Percentiles rank a stretch among this genome's conserved stretches.
These are phyloP conservation scores for Cotesia chilonis DNA, from an alignment of 1,140 invertebrate genomes.

Conservation along the genomic window DNA sequence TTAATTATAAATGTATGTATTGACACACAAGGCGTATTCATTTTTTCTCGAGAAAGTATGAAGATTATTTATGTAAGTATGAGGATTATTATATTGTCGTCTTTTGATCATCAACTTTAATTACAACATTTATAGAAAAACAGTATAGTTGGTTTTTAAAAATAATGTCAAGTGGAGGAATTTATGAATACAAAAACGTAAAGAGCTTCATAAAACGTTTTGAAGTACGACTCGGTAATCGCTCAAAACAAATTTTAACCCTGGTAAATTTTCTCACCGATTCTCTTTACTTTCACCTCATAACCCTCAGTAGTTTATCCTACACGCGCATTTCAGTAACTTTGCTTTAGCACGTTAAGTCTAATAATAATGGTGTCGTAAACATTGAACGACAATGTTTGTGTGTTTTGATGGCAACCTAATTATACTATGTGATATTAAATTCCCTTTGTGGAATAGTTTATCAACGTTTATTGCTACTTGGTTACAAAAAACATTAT, in stretches of 20 bases:
- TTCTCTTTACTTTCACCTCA: background rate
- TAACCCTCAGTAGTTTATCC: background rate
- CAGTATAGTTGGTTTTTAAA: too few species aligned
- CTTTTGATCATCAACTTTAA: too few species aligned
- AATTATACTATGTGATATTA: slow-evolving; percentile 16
- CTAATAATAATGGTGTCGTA: slow-evolving; percentile 7
- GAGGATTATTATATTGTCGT: too few species aligned
- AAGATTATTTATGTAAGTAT: too few species aligned
- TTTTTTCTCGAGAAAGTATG: too few species aligned
- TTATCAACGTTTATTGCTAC: too few species aligned
- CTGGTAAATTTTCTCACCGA: slow-evolving; percentile 1
- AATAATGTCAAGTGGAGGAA: slow-evolving; percentile 14
- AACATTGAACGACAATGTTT: background rate
- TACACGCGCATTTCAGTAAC: background rate
- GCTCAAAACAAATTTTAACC: background rate
- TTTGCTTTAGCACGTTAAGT: slow-evolving; percentile 1
- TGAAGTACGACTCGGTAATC: background rate
- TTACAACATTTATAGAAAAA: too few species aligned
- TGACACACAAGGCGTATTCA: too few species aligned
- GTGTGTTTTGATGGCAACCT: background rate
- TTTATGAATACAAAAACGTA: slow-evolving; percentile 10
- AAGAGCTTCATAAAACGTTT: slow-evolving; percentile 6
- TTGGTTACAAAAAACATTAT: background rate
- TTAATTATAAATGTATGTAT: too few species aligned
- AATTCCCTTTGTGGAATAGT: background rate